A percentile compares a stretch with the other conserved stretches of the same genome.
These are phyloP conservation scores for Caenorhabditis auriculariae DNA, from an alignment of 2,888 invertebrate species.

Conservation along the genomic window DNA sequence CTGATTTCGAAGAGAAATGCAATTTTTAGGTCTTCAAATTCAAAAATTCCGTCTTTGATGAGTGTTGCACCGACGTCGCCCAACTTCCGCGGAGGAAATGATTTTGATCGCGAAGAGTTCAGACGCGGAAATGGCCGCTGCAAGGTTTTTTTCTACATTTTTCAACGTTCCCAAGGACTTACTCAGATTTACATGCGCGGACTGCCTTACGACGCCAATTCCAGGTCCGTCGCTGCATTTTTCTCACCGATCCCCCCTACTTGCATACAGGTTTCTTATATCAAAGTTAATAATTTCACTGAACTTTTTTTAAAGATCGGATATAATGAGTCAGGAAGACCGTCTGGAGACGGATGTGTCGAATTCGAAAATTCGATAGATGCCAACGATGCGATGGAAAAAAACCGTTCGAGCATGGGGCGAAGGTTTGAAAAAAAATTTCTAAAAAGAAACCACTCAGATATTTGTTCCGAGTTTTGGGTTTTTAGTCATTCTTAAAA, in stretches of 20 bases:
- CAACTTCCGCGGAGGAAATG: no score
- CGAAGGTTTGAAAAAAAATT: no score
- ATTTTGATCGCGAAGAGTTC: no score
- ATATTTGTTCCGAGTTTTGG: no score
- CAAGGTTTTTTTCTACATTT: neutral
- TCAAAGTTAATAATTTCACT: no score
- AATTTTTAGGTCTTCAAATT: no score
- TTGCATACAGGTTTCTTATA: conserved; percentile 38
- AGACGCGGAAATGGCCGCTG: no score
- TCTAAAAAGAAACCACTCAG: no score
- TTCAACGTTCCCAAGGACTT: neutral
- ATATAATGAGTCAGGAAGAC: conserved; percentile 40
- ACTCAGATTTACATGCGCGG: conserved; percentile 53
- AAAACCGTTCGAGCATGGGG: conserved; percentile 49
- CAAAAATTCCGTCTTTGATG: no score
- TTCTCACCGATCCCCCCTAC: conserved; percentile 47
- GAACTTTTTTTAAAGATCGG: conserved; percentile 17
- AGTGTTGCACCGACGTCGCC: no score
- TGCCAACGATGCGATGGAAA: conserved; percentile 35
- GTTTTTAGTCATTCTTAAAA: no score
- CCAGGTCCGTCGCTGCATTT: conserved; percentile 44
- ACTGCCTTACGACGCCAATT: conserved; percentile 50
- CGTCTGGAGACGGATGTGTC: conserved; percentile 55
- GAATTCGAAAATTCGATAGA: conserved; percentile 47
- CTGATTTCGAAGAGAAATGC: no score